A percentile compares a stretch with the other conserved stretches of the same genome.
Evolutionary conservation across 2,113 vertebrate genomes (phyloP).

Genomic region (cat (Felis catus)): F.catus_Fca126_mat1.0 CM031426.1:54498501-54499000

Average conservation of each 20-base stretch:
- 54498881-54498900: neutral
- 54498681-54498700: neutral
- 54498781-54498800: neutral
- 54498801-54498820: neutral
- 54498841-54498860: neutral
- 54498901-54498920: neutral
- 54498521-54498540: constrained; percentile 57
- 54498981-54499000: neutral
- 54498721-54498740: neutral
- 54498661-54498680: neutral
- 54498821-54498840: neutral
- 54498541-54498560: constrained; percentile 64
- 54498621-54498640: constrained; percentile 45
- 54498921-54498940: neutral
- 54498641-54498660: neutral
- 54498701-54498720: neutral
- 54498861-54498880: neutral
- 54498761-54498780: neutral
- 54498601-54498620: constrained; percentile 47
- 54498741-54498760: neutral
- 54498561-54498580: constrained; percentile 48
- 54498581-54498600: constrained; percentile 58
- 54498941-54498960: neutral
- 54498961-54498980: neutral
- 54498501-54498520: constrained; percentile 67